phyloP scores from a whole-genome alignment of 2,113 vertebrate genomes.

The Myrmecophaga tridactyla region DNA sequence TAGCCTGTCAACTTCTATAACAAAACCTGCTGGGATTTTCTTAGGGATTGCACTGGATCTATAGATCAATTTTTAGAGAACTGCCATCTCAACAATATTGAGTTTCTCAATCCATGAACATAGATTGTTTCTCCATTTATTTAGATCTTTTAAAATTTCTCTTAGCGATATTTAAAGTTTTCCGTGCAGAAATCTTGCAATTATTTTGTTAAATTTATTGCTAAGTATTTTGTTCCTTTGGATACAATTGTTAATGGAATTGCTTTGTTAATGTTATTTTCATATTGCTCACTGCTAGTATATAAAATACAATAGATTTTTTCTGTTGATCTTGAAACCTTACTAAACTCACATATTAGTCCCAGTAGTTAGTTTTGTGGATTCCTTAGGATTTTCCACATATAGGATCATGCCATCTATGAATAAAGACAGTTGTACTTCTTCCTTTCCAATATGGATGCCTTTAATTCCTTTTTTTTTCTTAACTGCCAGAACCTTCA shows the following conservation, averaged over 20 bases:
- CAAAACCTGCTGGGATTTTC: not conserved
- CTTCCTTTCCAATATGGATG: not conserved
- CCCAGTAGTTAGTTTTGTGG: not conserved
- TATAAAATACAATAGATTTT: too few species aligned
- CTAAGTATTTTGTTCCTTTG: too few species aligned
- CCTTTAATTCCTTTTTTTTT: not conserved
- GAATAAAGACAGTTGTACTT: not conserved
- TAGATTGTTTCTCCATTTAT: not conserved
- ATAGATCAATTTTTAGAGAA: not conserved
- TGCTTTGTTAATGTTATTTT: too few species aligned
- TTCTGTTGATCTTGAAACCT: not conserved
- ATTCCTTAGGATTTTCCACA: not conserved
- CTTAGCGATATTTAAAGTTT: too few species aligned
- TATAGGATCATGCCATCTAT: not conserved
- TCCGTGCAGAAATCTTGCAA: too few species aligned
- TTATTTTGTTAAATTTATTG: too few species aligned
- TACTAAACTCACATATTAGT: not conserved
- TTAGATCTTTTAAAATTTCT: too few species aligned
- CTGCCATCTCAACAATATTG: not conserved
- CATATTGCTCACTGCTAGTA: too few species aligned
- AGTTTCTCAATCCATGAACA: not conserved
- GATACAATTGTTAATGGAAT: too few species aligned
- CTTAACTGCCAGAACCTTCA: not conserved
- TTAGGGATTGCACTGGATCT: not conserved
- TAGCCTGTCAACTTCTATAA: not conserved